Percentiles rank a stretch among this genome's conserved stretches.
These are phyloP conservation scores for Drosophila pegasa DNA, from an alignment of 2,888 invertebrate genomes.

Conservation along the genomic window DNA sequence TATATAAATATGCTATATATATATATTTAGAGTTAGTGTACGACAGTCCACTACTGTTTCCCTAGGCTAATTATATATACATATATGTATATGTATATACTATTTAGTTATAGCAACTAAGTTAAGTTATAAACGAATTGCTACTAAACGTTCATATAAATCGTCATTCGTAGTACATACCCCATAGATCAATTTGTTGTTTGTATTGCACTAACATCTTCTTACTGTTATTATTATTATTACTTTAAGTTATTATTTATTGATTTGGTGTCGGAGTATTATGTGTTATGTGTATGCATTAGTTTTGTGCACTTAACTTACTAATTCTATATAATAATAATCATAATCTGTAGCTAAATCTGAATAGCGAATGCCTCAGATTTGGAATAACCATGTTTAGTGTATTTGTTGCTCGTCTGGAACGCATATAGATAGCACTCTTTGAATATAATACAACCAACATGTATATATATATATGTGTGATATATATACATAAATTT, in stretches of 20 bases:
- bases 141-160: conserved; percentile 24
- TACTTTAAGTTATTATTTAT: conserved; percentile 4
- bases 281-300: conserved; percentile 39
- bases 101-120: conserved; percentile 47
- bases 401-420: conserved; percentile 43
- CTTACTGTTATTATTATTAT: neutral
- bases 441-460: conserved; percentile 32
- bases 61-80: conserved; percentile 41
- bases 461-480: conserved; percentile 41
- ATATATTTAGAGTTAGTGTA: conserved; percentile 9
- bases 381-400: conserved; percentile 23
- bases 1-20: conserved; percentile 2
- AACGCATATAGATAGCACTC: conserved; percentile 37
- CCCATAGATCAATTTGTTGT: conserved; percentile 30
- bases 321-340: neutral
- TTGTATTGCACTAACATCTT: conserved; percentile 34
- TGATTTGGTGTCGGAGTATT: conserved; percentile 20
- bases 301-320: conserved; percentile 14
- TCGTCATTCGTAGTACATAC: conserved; percentile 39
- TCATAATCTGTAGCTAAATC: conserved; percentile 13
- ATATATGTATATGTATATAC: conserved; percentile 28
- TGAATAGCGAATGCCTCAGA: conserved; percentile 17
- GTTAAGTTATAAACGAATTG: conserved; percentile 29
- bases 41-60: conserved; percentile 1
- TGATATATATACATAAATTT: conserved; percentile 40